phyloP scores from a whole-genome alignment of 2,797 vertebrate species.

The Megaceryle alcyon region DNA sequence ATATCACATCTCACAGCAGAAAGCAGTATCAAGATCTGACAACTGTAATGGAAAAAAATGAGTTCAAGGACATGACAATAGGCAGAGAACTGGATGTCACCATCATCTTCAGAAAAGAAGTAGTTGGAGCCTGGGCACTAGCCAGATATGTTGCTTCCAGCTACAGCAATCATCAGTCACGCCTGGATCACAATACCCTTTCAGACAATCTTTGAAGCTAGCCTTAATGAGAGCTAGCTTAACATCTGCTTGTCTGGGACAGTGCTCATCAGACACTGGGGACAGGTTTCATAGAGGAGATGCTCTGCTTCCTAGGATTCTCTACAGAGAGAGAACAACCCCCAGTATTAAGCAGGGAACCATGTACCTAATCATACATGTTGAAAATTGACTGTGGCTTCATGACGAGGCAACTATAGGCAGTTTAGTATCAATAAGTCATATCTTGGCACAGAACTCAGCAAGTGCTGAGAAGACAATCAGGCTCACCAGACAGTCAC shows the following conservation, averaged over 20 bases:
- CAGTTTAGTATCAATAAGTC: not conserved
- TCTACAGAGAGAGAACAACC: not conserved
- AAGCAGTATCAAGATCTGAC: not conserved
- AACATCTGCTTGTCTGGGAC: not conserved
- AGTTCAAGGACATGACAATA: not conserved
- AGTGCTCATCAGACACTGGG: not conserved
- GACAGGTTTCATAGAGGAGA: not conserved
- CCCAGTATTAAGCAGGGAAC: not conserved
- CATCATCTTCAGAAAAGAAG: not conserved
- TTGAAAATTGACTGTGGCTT: not conserved
- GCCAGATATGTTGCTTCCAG: not conserved
- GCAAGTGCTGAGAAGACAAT: not conserved
- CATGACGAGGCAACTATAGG: not conserved
- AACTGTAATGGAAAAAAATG: not conserved
- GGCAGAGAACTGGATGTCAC: not conserved
- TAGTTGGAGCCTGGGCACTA: not conserved
- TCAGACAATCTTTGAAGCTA: not conserved
- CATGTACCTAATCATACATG: not conserved
- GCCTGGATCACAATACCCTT: not conserved
- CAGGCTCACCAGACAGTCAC: not conserved
- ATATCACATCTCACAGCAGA: not conserved
- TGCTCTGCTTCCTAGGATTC: not conserved
- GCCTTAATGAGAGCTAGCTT: not conserved
- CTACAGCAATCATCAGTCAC: not conserved
- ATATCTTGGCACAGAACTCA: not conserved